Evolutionary conservation across 2,113 vertebrate species (phyloP), one percentile per base, ranked within the genome.

Genomic region (Trichomycterus rosablanca): DNA sequence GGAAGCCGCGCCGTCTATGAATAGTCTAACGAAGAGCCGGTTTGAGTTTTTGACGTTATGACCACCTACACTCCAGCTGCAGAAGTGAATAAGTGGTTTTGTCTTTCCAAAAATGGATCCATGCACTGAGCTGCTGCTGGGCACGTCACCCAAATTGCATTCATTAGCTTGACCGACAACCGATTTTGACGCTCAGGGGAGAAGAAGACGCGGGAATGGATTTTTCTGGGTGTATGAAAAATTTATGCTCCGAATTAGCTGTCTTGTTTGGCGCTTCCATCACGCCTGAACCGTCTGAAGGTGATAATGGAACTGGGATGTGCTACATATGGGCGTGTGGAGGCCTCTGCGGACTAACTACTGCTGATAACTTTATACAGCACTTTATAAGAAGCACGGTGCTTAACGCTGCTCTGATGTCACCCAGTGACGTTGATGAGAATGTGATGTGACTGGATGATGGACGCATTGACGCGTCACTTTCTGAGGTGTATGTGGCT

Each of bases 241-340:
- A 93, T 95, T 95, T 91, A 92, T 80, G 91, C 81, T 83, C 89
- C 91, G 93, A 94, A 93, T 94, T 90, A 90, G 87, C 80, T 87
- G 80, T 78, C 80, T 9, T 87, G 86, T 90, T 88, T 89, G 88
- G 90, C 90, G 88, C 82, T 89, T 90, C 88, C 85, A 88, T 93
- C 89, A 84, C 85, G 80, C 82, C 83, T 24, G 53, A 53, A 5
- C 48, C 46, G 44, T 88, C 87, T 71, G 42, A 83, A 89, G 87
- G 89, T 89, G 90, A 89, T 91, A 93, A 92, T 91, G 90, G 87
- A 89, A 62, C 80, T 85, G 40, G 80, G 76, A 87, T 83, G 86
- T 78, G 84, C 26, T 83, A 81, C n/a, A 37, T 50, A 4, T 42
- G 59, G 18, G 51, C 32, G 23, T 42, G 23, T 22, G 4, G 68